These are phyloP conservation scores for Thalassophryne amazonica DNA, from an alignment of 2,797 vertebrate species.

Conservation along the genomic window DNA sequence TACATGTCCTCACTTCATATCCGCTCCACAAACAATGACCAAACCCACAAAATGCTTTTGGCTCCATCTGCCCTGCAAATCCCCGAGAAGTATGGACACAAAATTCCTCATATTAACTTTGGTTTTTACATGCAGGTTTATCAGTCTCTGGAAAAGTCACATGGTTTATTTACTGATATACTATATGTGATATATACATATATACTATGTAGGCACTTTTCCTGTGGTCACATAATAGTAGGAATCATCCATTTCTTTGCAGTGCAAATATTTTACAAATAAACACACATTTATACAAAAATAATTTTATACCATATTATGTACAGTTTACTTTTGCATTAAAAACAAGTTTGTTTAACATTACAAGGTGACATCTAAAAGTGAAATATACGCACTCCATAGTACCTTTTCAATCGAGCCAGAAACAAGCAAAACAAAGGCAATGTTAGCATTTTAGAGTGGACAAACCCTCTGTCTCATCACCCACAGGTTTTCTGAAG, in stretches of 20 bases:
- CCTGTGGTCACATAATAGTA: constrained; percentile 34
- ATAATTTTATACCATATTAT: constrained; percentile 81
- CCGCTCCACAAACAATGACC: constrained; percentile 91
- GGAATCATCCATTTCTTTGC: constrained; percentile 77
- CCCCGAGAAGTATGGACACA: constrained; percentile 68
- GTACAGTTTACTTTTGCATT: constrained; percentile 76
- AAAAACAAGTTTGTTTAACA: constrained; percentile 65
- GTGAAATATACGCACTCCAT: not conserved
- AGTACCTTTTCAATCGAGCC: too few relatives aligned
- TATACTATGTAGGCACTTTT: too few relatives aligned
- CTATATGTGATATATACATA: too few relatives aligned
- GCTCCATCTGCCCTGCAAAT: constrained; percentile 75
- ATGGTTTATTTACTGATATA: too few relatives aligned
- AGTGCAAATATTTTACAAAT: constrained; percentile 81
- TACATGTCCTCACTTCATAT: constrained; percentile 73
- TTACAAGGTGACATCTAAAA: not conserved
- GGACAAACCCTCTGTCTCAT: too few relatives aligned
- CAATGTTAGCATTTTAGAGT: too few relatives aligned
- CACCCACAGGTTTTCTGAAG: too few relatives aligned
- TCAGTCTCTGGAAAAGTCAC: constrained; percentile 10
- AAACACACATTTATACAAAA: constrained; percentile 50
- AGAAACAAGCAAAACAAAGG: too few relatives aligned
- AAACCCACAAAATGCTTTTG: constrained; percentile 79
- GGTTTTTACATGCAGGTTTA: constrained; percentile 36
- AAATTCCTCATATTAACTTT: constrained; percentile 45